Base-by-base conservation (phyloP, 2,113 vertebrate genomes). In the Takifugu flavidus region DNA sequence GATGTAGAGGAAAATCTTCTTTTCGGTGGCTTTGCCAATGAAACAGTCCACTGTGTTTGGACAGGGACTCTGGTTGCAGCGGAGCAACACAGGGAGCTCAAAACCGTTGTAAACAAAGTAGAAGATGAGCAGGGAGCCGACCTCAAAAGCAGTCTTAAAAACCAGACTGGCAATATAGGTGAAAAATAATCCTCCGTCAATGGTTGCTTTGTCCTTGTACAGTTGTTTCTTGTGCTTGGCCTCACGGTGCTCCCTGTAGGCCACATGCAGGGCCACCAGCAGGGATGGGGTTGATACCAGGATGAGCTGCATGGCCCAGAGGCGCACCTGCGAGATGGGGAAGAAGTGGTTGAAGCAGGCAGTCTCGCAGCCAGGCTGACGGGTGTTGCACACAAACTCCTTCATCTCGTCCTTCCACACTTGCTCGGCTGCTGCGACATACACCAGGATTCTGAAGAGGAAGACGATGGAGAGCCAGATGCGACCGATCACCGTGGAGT, bases 221-320 rank as follows among this genome's bases (percentile, higher is more conserved):
- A 94, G 84, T 53, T 89, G 91, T 12, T 66, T 75, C 3, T 83
- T 81, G 77, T 86, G 72, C 28, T 69, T 89, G 60, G 83, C 87
- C 80, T 95, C 93, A 2, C 93, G 85, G 51, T 86, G 87, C 69
- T 94, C 87, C 10, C 83, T 72, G 75, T 95, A 96, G 39, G 90
- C 93, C 45, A 93, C 93, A 0, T 96, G 94, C 51, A 96, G 89
- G 13, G 91, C 91, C 63, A 96, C 93, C 51, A 98, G 74, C 62
- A 98, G 90, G 0, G 93, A 96, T 1, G 95, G 94, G 0, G 88
- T 94, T 6, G 94, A 96, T 56, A 95, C 94, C 86, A 92, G 74
- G 71, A 96, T 95, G 50, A 96, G 90, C 69, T 98, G 94, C 67
- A 98, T 83, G 14, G 94, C 93, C 94, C 94, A 95, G 59, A 98